phyloP scores from a whole-genome alignment of 2,113 vertebrate genomes.

The Andinoacara biseriatus region DNA sequence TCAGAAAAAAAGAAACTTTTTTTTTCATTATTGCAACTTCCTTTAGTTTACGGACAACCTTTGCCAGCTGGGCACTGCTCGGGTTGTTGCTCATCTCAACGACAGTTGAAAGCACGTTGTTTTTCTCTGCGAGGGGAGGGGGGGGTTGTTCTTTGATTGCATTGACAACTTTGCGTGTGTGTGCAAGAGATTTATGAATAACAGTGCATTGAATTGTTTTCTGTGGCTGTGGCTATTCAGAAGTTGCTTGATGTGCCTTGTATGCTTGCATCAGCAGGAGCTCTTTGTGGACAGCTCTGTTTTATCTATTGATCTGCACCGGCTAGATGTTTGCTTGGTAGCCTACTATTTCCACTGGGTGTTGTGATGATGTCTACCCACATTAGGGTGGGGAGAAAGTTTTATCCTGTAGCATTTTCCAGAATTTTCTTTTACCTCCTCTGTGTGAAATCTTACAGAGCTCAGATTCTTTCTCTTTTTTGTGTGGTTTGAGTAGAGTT shows the following conservation, averaged over 20 bases:
- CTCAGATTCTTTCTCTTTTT: conserved; percentile 6
- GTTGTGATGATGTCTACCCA: not conserved
- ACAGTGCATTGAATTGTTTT: not conserved
- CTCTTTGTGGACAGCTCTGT: not conserved
- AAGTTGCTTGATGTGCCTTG: not conserved
- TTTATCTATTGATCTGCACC: conserved; percentile 6
- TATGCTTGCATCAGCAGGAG: not conserved
- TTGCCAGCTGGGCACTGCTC: not conserved
- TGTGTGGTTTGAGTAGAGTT: conserved; percentile 32
- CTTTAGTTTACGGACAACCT: not conserved
- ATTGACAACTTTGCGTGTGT: not conserved
- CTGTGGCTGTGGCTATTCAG: not conserved
- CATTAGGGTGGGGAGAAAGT: conserved; percentile 33
- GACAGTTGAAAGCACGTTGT: not conserved
- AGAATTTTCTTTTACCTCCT: conserved; percentile 44
- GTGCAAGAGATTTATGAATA: not conserved
- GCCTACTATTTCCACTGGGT: not conserved
- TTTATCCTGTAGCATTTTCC: conserved; percentile 5
- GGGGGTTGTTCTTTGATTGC: not conserved
- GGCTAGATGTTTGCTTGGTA: not conserved
- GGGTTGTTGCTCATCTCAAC: not conserved
- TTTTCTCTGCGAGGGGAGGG: not conserved
- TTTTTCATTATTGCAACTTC: no score
- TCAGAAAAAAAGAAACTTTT: no score
- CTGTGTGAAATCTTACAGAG: conserved; percentile 35